Percentiles rank a stretch among this genome's conserved stretches.
Evolutionary conservation across 1,140 invertebrate genomes (phyloP).

Genomic region (Callitettix versicolor): DNA sequence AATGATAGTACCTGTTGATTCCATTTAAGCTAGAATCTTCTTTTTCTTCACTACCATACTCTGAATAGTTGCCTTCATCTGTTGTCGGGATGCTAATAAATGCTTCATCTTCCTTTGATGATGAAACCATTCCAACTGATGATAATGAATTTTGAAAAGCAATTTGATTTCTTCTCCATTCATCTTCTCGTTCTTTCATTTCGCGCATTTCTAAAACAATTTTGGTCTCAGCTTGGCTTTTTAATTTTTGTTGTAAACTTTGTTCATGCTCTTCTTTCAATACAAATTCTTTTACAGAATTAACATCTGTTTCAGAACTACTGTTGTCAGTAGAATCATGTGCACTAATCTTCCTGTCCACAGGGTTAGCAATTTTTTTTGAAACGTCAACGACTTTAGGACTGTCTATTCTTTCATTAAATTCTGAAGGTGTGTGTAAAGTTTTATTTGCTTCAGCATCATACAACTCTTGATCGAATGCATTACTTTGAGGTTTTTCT

Average conservation of each 20-base stretch:
- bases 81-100: conserved; percentile 28
- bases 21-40: conserved; percentile 28
- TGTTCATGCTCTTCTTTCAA: neutral
- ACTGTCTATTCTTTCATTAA: no score
- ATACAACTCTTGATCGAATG: conserved; percentile 12
- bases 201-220: conserved; percentile 15
- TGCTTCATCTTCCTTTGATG: conserved; percentile 17
- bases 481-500: conserved; percentile 10
- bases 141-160: no score
- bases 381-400: no score
- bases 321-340: no score
- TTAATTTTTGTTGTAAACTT: neutral
- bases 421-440: neutral
- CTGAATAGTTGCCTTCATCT: conserved; percentile 33
- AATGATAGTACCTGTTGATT: no score
- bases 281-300: neutral
- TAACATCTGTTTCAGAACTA: no score
- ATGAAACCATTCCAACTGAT: no score
- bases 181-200: neutral
- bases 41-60: conserved; percentile 30
- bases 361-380: no score
- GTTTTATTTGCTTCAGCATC: neutral
- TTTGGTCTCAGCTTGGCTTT: conserved; percentile 8
- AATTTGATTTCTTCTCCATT: no score
- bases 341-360: no score